Evolutionary conservation across 1,140 invertebrate genomes (phyloP).

Genomic region (Contarinia nasturtii): DNA sequence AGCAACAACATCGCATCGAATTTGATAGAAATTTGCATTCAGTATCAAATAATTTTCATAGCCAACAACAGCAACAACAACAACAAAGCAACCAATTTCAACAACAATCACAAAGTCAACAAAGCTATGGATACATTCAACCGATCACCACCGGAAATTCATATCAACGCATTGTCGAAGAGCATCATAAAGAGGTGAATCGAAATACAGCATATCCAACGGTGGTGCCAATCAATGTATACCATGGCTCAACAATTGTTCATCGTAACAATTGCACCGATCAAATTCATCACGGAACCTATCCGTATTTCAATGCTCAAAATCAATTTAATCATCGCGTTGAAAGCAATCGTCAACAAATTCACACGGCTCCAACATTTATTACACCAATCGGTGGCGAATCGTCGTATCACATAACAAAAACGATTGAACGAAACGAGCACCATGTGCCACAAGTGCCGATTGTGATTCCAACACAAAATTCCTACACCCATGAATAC

Average conservation of each 20-base stretch:
- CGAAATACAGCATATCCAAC: neutral
- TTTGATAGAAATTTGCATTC: neutral
- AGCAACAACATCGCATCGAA: too few species aligned
- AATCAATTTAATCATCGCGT: neutral
- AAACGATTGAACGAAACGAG: neutral
- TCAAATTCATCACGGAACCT: neutral
- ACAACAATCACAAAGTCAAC: slow-evolving; percentile 1
- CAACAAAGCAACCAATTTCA: neutral
- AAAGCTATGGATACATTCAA: neutral
- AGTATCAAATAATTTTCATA: neutral
- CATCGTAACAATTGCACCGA: neutral
- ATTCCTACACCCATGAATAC: neutral
- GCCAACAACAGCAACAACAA: neutral
- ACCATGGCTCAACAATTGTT: neutral
- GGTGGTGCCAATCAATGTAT: neutral
- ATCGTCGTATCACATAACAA: neutral
- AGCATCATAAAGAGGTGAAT: neutral
- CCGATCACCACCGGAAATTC: neutral
- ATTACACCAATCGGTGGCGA: neutral
- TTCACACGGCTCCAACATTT: neutral
- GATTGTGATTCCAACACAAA: neutral
- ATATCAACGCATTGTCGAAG: neutral
- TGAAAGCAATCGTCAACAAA: too few species aligned
- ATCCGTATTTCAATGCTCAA: neutral
- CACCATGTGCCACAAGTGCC: neutral